These are phyloP conservation scores for Axinella damicornis DNA, from an alignment of 37 sponge, comb jelly and placozoan species.

Conservation along the genomic window DNA sequence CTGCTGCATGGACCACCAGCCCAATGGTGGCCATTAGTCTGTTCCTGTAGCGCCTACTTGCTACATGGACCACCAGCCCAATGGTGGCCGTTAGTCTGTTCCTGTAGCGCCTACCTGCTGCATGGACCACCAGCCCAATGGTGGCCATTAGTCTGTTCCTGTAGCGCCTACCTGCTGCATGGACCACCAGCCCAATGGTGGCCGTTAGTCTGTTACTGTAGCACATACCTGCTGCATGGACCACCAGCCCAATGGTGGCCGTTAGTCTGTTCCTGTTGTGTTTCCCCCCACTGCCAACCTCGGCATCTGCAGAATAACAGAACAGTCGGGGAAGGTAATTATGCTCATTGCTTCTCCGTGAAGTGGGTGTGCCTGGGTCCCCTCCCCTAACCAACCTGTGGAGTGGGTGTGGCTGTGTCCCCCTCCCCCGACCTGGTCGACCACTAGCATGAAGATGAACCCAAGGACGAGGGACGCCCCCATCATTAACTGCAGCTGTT, in stretches of 20 bases:
- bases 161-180: too few species aligned
- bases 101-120: too few species aligned
- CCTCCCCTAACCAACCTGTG: constrained; percentile 30
- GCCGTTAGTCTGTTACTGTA: too few species aligned
- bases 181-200: too few species aligned
- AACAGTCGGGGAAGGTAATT: background rate
- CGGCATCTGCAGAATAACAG: constrained; percentile 9
- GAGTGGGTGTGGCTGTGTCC: constrained; percentile 52
- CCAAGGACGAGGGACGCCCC: constrained; percentile 89
- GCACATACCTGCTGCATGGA: constrained; percentile 92
- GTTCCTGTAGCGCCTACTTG: too few species aligned
- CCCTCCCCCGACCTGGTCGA: constrained; percentile 87
- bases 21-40: too few species aligned
- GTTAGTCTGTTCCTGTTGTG: constrained; percentile 71
- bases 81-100: too few species aligned
- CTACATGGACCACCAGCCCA: too few species aligned
- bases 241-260: constrained; percentile 93
- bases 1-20: too few species aligned
- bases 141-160: too few species aligned
- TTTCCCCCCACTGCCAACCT: constrained; percentile 21
- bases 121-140: too few species aligned
- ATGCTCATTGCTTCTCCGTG: too few species aligned
- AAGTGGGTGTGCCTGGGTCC: constrained; percentile 45
- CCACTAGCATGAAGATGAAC: constrained; percentile 93
- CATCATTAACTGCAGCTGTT: constrained; percentile 69